These are phyloP conservation scores for Dascyllus trimaculatus DNA, from an alignment of 2,113 vertebrate genomes.

Conservation along the genomic window DNA sequence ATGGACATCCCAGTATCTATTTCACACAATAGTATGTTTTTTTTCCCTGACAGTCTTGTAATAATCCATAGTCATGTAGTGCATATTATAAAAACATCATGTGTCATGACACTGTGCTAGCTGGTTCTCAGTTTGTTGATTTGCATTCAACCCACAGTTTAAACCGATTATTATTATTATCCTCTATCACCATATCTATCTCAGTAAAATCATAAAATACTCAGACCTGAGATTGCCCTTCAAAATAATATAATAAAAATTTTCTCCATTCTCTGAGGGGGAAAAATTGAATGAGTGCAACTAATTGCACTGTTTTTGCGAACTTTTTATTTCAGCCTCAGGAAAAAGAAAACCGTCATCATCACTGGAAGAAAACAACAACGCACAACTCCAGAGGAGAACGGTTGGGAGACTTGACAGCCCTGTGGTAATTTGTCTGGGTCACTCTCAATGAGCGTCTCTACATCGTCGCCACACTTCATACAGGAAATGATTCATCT, in stretches of 20 bases:
- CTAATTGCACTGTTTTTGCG: conserved; percentile 59
- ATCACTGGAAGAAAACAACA: conserved; percentile 49
- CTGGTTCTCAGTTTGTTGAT: conserved; percentile 12
- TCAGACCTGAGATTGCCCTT: neutral
- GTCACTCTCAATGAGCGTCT: conserved; percentile 61
- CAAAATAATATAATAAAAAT: conserved; percentile 28
- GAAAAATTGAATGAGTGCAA: neutral
- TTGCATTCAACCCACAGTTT: conserved; percentile 1
- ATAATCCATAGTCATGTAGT: conserved; percentile 1
- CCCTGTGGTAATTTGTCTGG: conserved; percentile 68
- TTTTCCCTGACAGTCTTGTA: conserved; percentile 17
- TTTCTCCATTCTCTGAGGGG: neutral
- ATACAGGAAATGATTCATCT: conserved; percentile 78
- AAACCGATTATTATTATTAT: conserved; percentile 19
- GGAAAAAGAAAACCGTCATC: conserved; percentile 44
- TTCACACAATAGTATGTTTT: conserved; percentile 5
- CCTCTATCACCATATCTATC: conserved; percentile 8
- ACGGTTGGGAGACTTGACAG: conserved; percentile 61
- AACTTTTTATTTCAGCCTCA: conserved; percentile 48
- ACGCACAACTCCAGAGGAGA: conserved; percentile 31
- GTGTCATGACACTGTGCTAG: neutral
- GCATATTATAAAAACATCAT: conserved; percentile 14
- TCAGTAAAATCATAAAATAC: conserved; percentile 33
- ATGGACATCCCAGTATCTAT: conserved; percentile 27
- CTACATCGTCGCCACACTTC: conserved; percentile 43